Evolutionary conservation across 2,797 vertebrate genomes (phyloP).

Genomic region (Glossophaga mutica): DNA sequence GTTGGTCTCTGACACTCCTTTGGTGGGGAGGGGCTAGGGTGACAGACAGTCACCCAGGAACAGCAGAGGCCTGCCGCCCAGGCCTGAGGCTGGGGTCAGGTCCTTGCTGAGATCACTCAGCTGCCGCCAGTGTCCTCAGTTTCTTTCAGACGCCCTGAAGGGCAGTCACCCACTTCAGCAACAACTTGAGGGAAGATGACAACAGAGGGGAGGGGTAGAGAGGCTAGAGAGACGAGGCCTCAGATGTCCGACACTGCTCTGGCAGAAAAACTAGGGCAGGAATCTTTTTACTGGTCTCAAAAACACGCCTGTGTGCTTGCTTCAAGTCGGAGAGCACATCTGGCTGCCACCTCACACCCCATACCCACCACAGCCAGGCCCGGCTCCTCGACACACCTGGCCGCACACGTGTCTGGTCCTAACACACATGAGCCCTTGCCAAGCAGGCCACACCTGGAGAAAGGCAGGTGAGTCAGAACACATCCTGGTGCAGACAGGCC

Average conservation of each 20-base stretch:
- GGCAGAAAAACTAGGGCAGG: background rate
- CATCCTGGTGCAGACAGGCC: background rate
- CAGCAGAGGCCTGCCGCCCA: background rate
- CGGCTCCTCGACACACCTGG: background rate
- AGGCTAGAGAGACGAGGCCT: background rate
- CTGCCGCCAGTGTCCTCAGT: background rate
- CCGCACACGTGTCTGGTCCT: background rate
- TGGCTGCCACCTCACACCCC: background rate
- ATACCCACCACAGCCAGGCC: background rate
- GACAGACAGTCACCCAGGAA: background rate
- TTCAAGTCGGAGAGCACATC: background rate
- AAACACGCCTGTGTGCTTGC: background rate
- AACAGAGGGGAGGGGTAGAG: background rate
- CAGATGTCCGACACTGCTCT: background rate
- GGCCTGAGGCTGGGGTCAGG: background rate
- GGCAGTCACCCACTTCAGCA: background rate
- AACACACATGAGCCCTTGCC: background rate
- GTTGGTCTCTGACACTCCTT: background rate
- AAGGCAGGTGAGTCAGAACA: slow-evolving; percentile 49
- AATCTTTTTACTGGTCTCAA: background rate
- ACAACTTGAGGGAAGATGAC: background rate
- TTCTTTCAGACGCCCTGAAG: background rate
- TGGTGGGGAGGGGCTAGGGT: background rate
- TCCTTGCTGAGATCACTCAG: background rate
- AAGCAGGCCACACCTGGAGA: slow-evolving; percentile 28